Conservation (phyloP, 2,797 vertebrate genomes). For the Spheniscus humboldti region DNA sequence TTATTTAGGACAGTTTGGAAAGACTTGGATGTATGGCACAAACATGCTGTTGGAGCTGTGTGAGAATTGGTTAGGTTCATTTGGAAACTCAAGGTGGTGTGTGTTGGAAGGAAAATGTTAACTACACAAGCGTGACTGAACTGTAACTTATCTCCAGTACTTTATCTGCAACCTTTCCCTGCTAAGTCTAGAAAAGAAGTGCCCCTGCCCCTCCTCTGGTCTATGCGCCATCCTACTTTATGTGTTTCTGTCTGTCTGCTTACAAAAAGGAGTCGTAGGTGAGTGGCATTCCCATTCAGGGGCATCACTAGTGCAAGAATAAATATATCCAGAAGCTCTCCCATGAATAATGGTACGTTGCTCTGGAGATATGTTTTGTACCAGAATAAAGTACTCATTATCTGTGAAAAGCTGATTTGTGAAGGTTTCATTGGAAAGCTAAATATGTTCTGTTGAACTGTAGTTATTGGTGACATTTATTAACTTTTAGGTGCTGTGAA, state of each 20-base stretch:
- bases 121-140: not conserved
- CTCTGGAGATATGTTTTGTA: not conserved
- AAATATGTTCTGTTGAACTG: not conserved
- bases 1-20: not conserved
- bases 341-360: not conserved
- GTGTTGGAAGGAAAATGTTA: not conserved
- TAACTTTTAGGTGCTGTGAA: not conserved
- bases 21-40: not conserved
- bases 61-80: not conserved
- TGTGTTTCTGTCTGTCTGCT: not conserved
- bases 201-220: not conserved
- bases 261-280: not conserved
- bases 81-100: not conserved
- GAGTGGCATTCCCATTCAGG: not conserved
- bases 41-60: not conserved
- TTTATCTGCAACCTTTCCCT: not conserved
- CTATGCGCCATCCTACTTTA: not conserved
- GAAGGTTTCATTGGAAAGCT: not conserved
- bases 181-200: not conserved
- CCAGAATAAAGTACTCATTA: not conserved
- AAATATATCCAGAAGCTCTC: not conserved
- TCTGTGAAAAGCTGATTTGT: not conserved
- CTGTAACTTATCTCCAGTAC: not conserved
- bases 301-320: not conserved
- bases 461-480: not conserved